phyloP scores from a whole-genome alignment of 2,797 vertebrate species.

The Arrhamphus sclerolepis region DNA sequence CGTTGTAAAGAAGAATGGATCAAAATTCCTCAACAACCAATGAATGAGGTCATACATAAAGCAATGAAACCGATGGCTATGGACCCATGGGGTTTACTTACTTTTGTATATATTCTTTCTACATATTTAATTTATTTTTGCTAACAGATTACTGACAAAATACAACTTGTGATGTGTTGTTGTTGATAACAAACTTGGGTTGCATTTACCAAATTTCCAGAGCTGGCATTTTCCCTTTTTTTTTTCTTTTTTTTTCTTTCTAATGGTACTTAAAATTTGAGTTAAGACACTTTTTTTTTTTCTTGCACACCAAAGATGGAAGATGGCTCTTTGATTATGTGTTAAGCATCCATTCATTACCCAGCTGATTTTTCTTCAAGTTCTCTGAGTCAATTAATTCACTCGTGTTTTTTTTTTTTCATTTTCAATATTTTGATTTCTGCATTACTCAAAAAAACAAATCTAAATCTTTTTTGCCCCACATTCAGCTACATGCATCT shows the following conservation, averaged over 20 bases:
- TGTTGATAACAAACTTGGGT: too few relatives aligned
- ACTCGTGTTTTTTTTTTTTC: too few relatives aligned
- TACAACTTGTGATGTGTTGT: too few relatives aligned
- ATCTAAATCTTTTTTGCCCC: slow-evolving; percentile 22
- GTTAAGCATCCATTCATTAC: neutral
- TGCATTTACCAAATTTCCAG: too few relatives aligned
- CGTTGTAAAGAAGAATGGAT: neutral
- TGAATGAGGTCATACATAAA: neutral
- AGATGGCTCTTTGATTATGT: neutral
- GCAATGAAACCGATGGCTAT: too few relatives aligned
- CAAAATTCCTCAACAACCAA: neutral
- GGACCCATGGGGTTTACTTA: too few relatives aligned
- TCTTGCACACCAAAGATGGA: neutral
- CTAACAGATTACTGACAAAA: too few relatives aligned
- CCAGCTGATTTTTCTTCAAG: neutral
- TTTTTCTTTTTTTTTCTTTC: too few relatives aligned
- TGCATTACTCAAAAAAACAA: slow-evolving; percentile 4
- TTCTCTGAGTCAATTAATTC: neutral
- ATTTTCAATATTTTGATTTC: neutral
- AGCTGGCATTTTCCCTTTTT: too few relatives aligned
- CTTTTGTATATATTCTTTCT: too few relatives aligned
- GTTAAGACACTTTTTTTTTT: neutral
- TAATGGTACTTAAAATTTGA: too few relatives aligned
- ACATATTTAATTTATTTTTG: too few relatives aligned
- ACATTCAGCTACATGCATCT: slow-evolving; percentile 5